phyloP scores from a whole-genome alignment of 1,140 invertebrate species.

The Arion vulgaris region DNA sequence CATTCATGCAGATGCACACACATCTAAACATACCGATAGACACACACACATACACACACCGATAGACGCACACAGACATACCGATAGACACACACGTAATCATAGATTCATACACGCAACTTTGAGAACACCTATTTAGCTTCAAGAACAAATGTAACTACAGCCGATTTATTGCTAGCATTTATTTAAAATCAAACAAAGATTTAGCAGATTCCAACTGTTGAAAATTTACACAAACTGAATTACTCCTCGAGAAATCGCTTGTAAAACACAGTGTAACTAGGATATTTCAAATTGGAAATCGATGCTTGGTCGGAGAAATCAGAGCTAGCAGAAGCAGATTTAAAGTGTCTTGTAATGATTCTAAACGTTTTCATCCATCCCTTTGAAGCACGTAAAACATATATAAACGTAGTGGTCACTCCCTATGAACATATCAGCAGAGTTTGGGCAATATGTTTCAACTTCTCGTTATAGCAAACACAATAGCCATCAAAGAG shows the following conservation, averaged over 20 bases:
- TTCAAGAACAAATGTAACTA: neutral
- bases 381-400: no score
- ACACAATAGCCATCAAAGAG: conserved; percentile 63
- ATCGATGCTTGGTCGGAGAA: neutral
- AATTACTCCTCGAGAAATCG: no score
- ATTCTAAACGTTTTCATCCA: neutral
- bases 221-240: neutral
- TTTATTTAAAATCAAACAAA: neutral
- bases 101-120: neutral
- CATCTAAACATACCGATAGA: no score
- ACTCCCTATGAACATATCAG: no score
- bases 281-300: neutral
- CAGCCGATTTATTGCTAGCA: neutral
- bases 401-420: no score
- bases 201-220: neutral
- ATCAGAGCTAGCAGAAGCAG: neutral
- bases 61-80: neutral
- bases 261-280: neutral
- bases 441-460: no score
- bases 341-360: neutral
- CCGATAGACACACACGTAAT: neutral
- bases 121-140: neutral
- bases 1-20: no score
- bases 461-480: conserved; percentile 55
- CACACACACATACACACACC: no score